These are phyloP conservation scores for Pseudachorutes palmiensis DNA, from an alignment of 1,140 invertebrate species.

Conservation along the genomic window DNA sequence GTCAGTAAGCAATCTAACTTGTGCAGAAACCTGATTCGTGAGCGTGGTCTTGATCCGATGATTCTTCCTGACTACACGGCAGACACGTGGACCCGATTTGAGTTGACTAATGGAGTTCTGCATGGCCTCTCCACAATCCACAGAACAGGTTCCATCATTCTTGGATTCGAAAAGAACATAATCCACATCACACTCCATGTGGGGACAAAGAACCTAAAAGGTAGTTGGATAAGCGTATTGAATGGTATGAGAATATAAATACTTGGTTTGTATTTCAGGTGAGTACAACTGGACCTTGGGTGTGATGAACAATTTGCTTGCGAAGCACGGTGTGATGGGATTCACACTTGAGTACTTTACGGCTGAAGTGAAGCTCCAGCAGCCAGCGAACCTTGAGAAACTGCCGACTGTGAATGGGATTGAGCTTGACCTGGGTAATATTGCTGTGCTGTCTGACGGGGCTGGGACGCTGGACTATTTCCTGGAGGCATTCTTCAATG, in stretches of 20 bases:
- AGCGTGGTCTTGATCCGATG: slow-evolving; percentile 63
- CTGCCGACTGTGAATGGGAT: slow-evolving; percentile 60
- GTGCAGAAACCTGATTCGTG: slow-evolving; percentile 50
- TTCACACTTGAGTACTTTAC: slow-evolving; percentile 37
- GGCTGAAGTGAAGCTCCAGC: slow-evolving; percentile 52
- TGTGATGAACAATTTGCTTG: slow-evolving; percentile 24
- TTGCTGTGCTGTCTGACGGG: slow-evolving; percentile 53
- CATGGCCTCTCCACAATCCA: slow-evolving; percentile 69
- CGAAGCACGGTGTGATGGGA: slow-evolving; percentile 26
- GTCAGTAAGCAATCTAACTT: neutral
- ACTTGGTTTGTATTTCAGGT: too few species aligned
- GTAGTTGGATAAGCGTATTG: slow-evolving; percentile 39
- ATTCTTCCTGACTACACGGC: slow-evolving; percentile 47
- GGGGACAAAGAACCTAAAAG: slow-evolving; percentile 66
- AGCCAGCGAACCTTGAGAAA: slow-evolving; percentile 65
- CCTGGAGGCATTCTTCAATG: slow-evolving; percentile 64
- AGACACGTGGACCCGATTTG: slow-evolving; percentile 28
- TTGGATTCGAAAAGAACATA: slow-evolving; percentile 62
- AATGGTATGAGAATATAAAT: too few species aligned
- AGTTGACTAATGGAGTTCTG: slow-evolving; percentile 61
- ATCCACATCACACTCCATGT: slow-evolving; percentile 53
- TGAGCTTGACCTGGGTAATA: slow-evolving; percentile 70
- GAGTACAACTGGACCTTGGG: slow-evolving; percentile 33
- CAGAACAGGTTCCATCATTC: slow-evolving; percentile 64
- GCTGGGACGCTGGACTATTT: slow-evolving; percentile 71